Evolutionary conservation across 2,888 invertebrate species (phyloP), one percentile per base, ranked within the genome.

Genomic region (Smittia aterrima): DNA sequence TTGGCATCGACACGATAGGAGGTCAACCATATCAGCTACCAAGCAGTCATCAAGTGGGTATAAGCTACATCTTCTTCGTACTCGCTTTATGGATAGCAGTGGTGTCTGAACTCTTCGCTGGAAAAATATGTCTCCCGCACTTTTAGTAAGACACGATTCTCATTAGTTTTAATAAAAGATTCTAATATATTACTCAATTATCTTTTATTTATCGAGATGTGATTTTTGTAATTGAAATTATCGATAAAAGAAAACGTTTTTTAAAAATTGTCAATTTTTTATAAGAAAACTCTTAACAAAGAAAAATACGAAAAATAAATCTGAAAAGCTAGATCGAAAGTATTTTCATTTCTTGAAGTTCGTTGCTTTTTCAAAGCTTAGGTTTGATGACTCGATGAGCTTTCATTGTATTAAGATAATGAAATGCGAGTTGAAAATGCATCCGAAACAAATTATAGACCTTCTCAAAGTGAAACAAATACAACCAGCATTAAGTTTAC

Each of bases 31-130:
- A 96, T 81, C 96, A 97, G 80, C 84, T 97, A 64, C 97, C 97
- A 0, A 95, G 94, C 81, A 95, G 93, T 76, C 95, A 94, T 81
- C 92, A 96, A 88, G 96, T 97, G 78, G 97, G 97, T 78, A 92
- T 96, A 77, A 96, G 96, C 0, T 98, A 98, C 80, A 97, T 97
- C 77, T 86, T 97, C 79, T 98, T 97, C 85, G 96, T 97, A n/a
- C 85, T 98, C 66, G 95, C 97, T 4, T 84, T 97, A 1, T 98
- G 96, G 96, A 95, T 96, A 75, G 97, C 96, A 54, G 97, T 97
- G 22, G 93, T 97, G 77, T 96, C 96, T 0, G 97, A 97, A 84
- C 84, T 98, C 58, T 97, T 97, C 87, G 96, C 96, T 27, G 96
- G 96, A 32, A 97, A 97, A 89, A 96, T 97, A 13, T 97, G 97